Evolutionary conservation across 2,797 vertebrate genomes (phyloP).

Genomic region (Megalops cyprinoides): DNA sequence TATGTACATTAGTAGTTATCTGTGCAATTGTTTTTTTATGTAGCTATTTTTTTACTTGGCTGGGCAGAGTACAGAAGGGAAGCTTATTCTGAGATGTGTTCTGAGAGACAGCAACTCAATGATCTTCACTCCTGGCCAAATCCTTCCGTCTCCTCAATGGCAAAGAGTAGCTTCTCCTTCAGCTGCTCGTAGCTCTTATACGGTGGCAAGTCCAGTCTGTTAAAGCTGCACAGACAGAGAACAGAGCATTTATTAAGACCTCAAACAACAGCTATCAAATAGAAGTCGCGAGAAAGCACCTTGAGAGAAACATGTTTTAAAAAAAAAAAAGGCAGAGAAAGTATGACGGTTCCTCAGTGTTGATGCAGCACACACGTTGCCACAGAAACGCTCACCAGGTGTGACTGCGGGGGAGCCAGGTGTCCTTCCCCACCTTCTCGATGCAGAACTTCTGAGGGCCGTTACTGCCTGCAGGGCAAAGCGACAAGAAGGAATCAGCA

Average conservation of each 20-base stretch:
- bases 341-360: no score
- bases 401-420: conserved; percentile 97
- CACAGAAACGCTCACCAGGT: conserved; percentile 85
- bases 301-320: no score
- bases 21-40: conserved; percentile 85
- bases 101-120: background rate
- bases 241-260: background rate
- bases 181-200: conserved; percentile 99
- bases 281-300: no score
- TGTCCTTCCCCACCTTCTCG: conserved; percentile 98
- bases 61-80: conserved; percentile 65
- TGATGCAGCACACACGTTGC: no score
- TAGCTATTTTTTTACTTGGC: conserved; percentile 71
- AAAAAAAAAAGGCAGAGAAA: background rate
- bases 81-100: conserved; percentile 19
- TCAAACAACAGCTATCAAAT: no score
- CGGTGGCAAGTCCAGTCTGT: conserved; percentile 95
- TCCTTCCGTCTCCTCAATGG: conserved; percentile 98
- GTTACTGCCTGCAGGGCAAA: conserved; percentile 86
- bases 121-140: conserved; percentile 92
- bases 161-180: conserved; percentile 98
- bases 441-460: conserved; percentile 99
- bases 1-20: conserved; percentile 90
- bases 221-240: conserved; percentile 80
- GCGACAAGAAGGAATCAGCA: background rate